A percentile compares a stretch with the other conserved stretches of the same genome.
These are phyloP conservation scores for Sesia bembeciformis DNA, from an alignment of 2,888 invertebrate genomes.

Conservation along the genomic window DNA sequence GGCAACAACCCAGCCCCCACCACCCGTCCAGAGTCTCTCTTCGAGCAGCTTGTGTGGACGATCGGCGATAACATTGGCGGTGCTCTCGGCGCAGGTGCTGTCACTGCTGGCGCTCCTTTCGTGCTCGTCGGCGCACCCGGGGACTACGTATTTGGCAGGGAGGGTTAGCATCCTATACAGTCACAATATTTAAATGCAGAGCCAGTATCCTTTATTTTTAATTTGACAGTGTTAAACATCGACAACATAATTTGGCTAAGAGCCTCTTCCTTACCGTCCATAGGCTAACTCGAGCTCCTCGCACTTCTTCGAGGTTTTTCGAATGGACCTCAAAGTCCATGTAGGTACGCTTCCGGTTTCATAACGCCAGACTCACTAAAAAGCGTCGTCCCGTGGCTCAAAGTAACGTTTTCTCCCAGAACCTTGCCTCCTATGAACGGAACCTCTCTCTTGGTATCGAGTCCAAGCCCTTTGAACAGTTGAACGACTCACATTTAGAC, in stretches of 20 bases:
- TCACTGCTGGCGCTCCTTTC: constrained; percentile 54
- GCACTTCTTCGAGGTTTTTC: not conserved
- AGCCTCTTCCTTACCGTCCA: constrained; percentile 1
- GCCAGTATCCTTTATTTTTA: no score
- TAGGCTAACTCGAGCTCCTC: not conserved
- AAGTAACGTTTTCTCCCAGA: no score
- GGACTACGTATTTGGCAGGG: constrained; percentile 65
- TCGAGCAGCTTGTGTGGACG: constrained; percentile 63
- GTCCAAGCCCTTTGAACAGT: no score
- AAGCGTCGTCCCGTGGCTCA: no score
- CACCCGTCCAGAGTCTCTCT: constrained; percentile 41
- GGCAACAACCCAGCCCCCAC: not conserved
- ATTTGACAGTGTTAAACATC: no score
- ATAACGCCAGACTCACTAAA: no score
- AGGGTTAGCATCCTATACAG: constrained; percentile 28
- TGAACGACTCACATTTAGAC: not conserved
- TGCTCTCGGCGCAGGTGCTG: constrained; percentile 32
- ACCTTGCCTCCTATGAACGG: no score
- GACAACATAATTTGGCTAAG: not conserved
- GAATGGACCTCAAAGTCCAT: no score
- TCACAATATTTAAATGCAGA: no score
- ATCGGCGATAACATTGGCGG: constrained; percentile 44
- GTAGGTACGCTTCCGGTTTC: no score
- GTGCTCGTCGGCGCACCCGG: constrained; percentile 64
- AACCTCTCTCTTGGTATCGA: no score